phyloP scores from a whole-genome alignment of 2,888 invertebrate genomes.

The Arrhopalites spinosus region DNA sequence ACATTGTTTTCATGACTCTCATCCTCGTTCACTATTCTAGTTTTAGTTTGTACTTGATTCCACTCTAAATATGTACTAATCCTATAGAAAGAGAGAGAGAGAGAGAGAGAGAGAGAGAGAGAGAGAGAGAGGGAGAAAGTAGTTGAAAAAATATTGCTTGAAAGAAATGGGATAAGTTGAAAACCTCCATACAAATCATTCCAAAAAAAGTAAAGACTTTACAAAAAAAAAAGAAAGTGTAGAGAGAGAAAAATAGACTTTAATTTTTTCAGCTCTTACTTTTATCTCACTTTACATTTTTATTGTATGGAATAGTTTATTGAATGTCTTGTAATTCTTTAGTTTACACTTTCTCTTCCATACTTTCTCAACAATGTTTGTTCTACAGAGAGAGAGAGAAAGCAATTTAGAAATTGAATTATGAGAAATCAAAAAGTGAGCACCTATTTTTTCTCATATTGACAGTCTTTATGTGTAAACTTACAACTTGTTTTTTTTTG shows the following conservation, averaged over 20 bases:
- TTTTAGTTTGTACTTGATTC: too few species aligned
- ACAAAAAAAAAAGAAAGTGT: too few species aligned
- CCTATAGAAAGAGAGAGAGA: too few species aligned
- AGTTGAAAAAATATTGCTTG: neutral
- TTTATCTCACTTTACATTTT: neutral
- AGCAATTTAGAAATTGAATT: neutral
- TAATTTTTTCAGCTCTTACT: neutral
- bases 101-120: neutral
- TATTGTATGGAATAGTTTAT: neutral
- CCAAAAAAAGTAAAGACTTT: neutral
- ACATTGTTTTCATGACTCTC: too few species aligned
- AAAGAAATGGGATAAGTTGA: neutral
- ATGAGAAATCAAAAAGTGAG: constrained; percentile 11
- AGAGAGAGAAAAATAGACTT: too few species aligned
- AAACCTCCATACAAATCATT: neutral
- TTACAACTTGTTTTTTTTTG: neutral
- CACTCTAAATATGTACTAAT: too few species aligned
- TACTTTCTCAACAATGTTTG: neutral
- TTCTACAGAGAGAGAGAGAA: neutral
- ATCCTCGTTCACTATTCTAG: too few species aligned
- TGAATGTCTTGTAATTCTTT: neutral
- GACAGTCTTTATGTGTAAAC: too few species aligned
- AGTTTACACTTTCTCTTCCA: neutral
- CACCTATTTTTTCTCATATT: too few species aligned
- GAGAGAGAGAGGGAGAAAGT: neutral